Evolutionary conservation across 1,140 invertebrate species (phyloP), one percentile per base, ranked within the genome.

Genomic region (Cotesia vestalis): DNA sequence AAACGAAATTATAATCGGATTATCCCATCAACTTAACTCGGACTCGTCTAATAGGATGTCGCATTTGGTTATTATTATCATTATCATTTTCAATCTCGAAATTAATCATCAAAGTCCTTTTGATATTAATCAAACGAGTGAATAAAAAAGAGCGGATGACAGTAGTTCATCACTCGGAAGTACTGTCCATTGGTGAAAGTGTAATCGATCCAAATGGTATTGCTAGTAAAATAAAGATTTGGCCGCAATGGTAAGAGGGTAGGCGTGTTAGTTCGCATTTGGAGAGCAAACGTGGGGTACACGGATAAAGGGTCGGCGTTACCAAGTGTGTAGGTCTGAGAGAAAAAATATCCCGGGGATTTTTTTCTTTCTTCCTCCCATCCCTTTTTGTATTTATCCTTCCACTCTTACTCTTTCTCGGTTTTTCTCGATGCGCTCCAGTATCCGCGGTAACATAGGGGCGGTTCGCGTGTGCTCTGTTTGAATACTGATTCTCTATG

Each of bases 401-500:
- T 46, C 11, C 40, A 46, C 40, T 46, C 40, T 46, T 46, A 46
- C 40, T 46, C 40, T 46, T 46, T 46, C 40, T 8, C 6, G 11
- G 2, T 46, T 46, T 46, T 70, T 73, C 73, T 74, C 76, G 77
- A 63, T 46, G 14, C 46, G 68, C 66, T 72, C 53, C 71, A 71
- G 66, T 69, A 60, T 38, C 61, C 66, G 59, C 67, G 53, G 70
- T 60, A 72, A 75, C 66, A 62, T 71, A 75, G 77, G 78, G 80
- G 77, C 72, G 80, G 78, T 79, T 82, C 81, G 75, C 67, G 73
- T 72, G 75, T 71, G 71, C 77, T 76, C 79, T 75, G 73, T 72
- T 73, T 80, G 80, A 83, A 83, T 83, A 82, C 81, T 81, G 80
- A 83, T 83, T 83, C 79, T 80, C 79, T 75, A 78, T 77, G 78